Conservation (phyloP, 2,888 invertebrate species). For the Trachelus stipa region DNA sequence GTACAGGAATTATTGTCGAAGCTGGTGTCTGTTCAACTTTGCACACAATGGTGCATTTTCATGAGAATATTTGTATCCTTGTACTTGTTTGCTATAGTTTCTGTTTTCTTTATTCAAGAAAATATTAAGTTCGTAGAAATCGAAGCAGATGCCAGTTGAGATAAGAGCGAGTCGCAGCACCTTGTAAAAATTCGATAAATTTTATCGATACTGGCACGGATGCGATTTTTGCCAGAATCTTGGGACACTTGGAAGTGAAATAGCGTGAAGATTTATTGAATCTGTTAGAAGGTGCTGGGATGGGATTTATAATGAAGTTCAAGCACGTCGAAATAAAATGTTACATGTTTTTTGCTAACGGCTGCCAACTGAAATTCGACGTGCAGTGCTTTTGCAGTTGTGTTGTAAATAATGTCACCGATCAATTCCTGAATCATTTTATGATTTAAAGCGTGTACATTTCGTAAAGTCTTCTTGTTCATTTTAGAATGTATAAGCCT, state of each 20-base stretch:
- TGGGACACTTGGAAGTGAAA: neutral
- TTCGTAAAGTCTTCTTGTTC: constrained; percentile 57
- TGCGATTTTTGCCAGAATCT: neutral
- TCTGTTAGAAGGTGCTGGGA: neutral
- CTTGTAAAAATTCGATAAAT: neutral
- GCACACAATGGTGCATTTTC: neutral
- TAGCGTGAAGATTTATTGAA: neutral
- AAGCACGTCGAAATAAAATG: neutral
- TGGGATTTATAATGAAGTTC: neutral
- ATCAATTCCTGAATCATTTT: constrained; percentile 52
- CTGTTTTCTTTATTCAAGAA: neutral
- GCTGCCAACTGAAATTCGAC: neutral
- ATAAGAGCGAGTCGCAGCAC: neutral
- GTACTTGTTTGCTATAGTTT: neutral
- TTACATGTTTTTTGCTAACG: neutral
- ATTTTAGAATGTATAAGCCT: constrained; percentile 60
- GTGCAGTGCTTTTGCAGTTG: constrained; percentile 39
- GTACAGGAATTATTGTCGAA: neutral
- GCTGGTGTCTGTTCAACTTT: neutral
- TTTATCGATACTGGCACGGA: neutral
- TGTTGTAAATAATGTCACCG: constrained; percentile 55
- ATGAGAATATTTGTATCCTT: neutral
- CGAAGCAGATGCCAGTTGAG: neutral
- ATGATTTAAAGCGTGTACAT: constrained; percentile 56
- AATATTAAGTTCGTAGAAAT: too few relatives aligned